Conservation (phyloP, 2,888 invertebrate genomes). For the Hedya salicella region DNA sequence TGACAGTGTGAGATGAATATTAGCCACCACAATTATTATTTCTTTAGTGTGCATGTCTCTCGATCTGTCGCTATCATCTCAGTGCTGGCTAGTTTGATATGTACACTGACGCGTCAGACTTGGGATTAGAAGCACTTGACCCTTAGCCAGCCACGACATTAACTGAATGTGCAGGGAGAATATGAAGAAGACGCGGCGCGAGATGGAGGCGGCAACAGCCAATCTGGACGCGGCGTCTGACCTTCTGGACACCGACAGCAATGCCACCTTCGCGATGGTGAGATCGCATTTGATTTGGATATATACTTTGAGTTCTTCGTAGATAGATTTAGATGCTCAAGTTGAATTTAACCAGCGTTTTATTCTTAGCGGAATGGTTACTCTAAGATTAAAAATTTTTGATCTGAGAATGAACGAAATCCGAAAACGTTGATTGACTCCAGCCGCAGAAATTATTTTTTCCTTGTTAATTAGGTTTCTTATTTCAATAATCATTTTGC, state of each 20-base stretch:
- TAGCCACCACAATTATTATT: background rate
- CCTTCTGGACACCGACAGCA: constrained; percentile 94
- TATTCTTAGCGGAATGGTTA: background rate
- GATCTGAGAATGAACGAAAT: background rate
- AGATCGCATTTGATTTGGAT: constrained; percentile 68
- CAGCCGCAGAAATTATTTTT: too few relatives aligned
- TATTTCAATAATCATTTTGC: too few relatives aligned
- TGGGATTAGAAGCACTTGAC: background rate
- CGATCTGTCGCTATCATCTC: background rate
- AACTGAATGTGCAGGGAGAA: constrained; percentile 85
- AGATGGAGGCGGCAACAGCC: constrained; percentile 94
- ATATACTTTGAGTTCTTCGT: background rate
- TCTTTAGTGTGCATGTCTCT: constrained; percentile 1
- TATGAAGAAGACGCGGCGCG: constrained; percentile 94
- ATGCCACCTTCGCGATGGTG: constrained; percentile 97
- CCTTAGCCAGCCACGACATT: background rate
- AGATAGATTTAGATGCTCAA: background rate
- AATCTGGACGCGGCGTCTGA: constrained; percentile 95
- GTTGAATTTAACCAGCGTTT: background rate
- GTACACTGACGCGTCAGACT: background rate
- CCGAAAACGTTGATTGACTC: too few relatives aligned
- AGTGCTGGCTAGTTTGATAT: background rate
- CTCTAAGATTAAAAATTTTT: background rate
- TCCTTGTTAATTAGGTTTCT: too few relatives aligned
- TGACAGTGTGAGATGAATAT: background rate